phyloP scores from a whole-genome alignment of 2,797 vertebrate species.

The Meda fulgida region DNA sequence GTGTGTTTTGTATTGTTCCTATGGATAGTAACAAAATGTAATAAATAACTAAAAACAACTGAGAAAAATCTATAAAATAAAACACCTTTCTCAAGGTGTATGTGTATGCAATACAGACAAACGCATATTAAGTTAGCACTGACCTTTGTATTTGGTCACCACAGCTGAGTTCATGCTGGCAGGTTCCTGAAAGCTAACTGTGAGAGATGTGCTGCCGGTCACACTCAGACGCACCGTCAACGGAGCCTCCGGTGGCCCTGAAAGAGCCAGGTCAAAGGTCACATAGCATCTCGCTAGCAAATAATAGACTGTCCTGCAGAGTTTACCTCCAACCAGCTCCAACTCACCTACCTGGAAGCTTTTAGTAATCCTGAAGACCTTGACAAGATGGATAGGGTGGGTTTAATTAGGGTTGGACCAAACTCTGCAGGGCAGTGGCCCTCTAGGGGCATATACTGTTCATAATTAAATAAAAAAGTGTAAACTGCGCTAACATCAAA shows the following conservation, averaged over 20 bases:
- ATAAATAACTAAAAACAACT: not conserved
- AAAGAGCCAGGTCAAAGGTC: constrained; percentile 61
- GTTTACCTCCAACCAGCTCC: not conserved
- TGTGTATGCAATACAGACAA: constrained; percentile 24
- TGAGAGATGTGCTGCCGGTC: constrained; percentile 89
- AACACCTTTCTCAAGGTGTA: not conserved
- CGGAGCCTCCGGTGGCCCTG: constrained; percentile 90
- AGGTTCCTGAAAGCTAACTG: constrained; percentile 93
- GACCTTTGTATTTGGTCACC: constrained; percentile 97
- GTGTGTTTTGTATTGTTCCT: not conserved
- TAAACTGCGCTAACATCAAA: too few species aligned
- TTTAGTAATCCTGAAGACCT: not conserved
- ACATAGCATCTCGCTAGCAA: constrained; percentile 37
- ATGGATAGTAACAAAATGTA: not conserved
- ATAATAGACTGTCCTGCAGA: not conserved
- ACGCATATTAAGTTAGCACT: constrained; percentile 20
- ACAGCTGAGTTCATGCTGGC: constrained; percentile 88
- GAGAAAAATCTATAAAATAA: not conserved
- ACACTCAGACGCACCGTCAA: constrained; percentile 87
- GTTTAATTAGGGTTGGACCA: not conserved
- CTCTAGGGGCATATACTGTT: not conserved
- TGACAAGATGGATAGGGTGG: not conserved
- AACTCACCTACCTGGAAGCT: not conserved
- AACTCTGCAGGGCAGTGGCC: not conserved
- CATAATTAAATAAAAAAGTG: too few species aligned